These are phyloP conservation scores for Pachyuromys duprasi DNA, from an alignment of 2,797 vertebrate genomes.

Conservation along the genomic window DNA sequence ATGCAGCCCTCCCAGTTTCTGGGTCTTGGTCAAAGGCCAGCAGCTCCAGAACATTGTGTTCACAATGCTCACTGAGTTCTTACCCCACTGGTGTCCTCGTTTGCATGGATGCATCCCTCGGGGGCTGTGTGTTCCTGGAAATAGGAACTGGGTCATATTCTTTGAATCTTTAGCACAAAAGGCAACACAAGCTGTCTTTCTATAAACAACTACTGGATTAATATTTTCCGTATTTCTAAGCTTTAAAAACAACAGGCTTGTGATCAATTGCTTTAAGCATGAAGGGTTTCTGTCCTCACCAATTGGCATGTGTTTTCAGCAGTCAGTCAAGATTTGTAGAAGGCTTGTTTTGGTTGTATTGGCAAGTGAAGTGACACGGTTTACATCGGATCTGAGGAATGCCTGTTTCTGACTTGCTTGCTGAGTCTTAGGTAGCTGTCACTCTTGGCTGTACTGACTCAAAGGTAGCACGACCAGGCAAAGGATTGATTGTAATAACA, in stretches of 20 bases:
- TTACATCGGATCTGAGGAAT: not conserved
- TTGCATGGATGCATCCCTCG: not conserved
- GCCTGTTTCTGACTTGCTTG: not conserved
- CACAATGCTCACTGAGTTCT: not conserved
- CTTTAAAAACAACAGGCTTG: not conserved
- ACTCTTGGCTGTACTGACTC: not conserved
- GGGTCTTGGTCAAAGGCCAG: constrained; percentile 21
- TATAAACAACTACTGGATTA: constrained; percentile 45
- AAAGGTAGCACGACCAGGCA: not conserved
- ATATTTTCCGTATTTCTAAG: constrained; percentile 57
- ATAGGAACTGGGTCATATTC: constrained; percentile 41
- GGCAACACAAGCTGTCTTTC: constrained; percentile 1
- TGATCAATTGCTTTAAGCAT: not conserved
- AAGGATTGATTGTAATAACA: not conserved
- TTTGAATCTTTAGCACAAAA: constrained; percentile 67
- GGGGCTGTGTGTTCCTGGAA: constrained; percentile 52
- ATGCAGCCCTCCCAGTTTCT: not conserved
- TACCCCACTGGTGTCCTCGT: not conserved
- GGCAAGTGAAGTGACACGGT: not conserved
- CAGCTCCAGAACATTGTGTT: constrained; percentile 4
- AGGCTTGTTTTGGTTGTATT: not conserved
- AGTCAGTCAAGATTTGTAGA: not conserved
- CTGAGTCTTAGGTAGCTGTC: not conserved
- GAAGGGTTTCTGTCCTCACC: not conserved
- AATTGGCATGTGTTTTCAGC: not conserved